Conservation (phyloP, 2,797 vertebrate species). For the Brotogeris chrysoptera region DNA sequence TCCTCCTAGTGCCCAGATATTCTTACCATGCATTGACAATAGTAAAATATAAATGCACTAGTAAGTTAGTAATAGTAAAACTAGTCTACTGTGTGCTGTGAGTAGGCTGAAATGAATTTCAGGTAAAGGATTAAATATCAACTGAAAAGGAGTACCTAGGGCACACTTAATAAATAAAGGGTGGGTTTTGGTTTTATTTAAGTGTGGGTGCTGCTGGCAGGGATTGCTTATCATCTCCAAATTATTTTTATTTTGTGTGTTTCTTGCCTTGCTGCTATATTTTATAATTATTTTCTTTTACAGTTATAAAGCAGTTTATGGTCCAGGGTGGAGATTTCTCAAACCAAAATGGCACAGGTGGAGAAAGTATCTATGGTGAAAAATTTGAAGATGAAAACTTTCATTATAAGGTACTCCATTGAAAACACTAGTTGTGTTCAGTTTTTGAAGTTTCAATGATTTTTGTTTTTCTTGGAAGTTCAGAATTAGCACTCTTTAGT, state of each 20-base stretch:
- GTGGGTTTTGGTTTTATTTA: background rate
- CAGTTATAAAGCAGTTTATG: slow-evolving; percentile 99
- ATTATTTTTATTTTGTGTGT: background rate
- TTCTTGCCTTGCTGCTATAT: background rate
- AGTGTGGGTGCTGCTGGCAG: background rate
- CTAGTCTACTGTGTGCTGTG: background rate
- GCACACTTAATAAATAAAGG: background rate
- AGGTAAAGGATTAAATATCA: background rate
- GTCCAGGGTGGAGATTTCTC: slow-evolving; percentile 97
- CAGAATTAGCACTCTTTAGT: background rate
- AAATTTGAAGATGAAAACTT: slow-evolving; percentile 99
- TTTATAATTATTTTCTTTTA: slow-evolving; percentile 7
- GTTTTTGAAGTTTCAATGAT: background rate
- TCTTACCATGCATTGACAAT: background rate
- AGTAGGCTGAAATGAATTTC: background rate
- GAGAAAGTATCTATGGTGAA: slow-evolving; percentile 98
- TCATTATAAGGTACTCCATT: slow-evolving; percentile 86
- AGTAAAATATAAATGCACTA: background rate
- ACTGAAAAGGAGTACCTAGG: background rate
- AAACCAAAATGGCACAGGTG: slow-evolving; percentile 95
- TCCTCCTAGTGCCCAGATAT: background rate
- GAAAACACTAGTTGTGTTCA: background rate
- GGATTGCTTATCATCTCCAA: background rate
- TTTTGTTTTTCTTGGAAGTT: background rate
- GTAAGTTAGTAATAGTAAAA: background rate